These are phyloP conservation scores for Ophioderma brevispina DNA, from an alignment of 35 echinoderm and acorn worm genomes.

Conservation along the genomic window DNA sequence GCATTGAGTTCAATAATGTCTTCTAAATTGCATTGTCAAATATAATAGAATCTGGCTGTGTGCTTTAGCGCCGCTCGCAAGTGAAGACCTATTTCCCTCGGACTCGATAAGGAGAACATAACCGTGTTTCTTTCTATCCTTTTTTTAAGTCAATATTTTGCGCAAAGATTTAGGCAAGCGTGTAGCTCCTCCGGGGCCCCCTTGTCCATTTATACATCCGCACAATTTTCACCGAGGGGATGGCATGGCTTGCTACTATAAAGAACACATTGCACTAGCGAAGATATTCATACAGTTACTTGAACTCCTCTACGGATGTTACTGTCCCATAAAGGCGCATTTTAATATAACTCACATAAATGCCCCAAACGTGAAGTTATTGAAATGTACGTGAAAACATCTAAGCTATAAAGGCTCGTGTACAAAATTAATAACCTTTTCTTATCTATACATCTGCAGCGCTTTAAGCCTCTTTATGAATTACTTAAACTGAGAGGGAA, in stretches of 20 bases:
- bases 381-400: conserved; percentile 11
- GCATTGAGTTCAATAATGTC: neutral
- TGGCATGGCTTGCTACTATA: neutral
- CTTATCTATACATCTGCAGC: neutral
- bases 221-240: neutral
- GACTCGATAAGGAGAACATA: neutral
- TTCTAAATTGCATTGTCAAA: neutral
- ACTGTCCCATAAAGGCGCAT: neutral
- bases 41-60: neutral
- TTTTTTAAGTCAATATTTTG: neutral
- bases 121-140: neutral
- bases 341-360: conserved; percentile 7
- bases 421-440: conserved; percentile 12
- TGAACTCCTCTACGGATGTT: neutral
- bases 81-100: neutral
- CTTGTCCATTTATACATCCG: neutral
- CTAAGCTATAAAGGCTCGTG: neutral
- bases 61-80: neutral
- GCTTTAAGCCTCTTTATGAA: neutral
- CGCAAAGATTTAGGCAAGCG: neutral
- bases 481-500: neutral
- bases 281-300: neutral
- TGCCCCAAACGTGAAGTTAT: conserved; percentile 12
- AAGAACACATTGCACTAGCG: neutral
- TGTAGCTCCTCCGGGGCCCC: neutral